phyloP scores from a whole-genome alignment of 30 jellyfish, hydroid and myxozoan genomes.

The Mastigias papua region DNA sequence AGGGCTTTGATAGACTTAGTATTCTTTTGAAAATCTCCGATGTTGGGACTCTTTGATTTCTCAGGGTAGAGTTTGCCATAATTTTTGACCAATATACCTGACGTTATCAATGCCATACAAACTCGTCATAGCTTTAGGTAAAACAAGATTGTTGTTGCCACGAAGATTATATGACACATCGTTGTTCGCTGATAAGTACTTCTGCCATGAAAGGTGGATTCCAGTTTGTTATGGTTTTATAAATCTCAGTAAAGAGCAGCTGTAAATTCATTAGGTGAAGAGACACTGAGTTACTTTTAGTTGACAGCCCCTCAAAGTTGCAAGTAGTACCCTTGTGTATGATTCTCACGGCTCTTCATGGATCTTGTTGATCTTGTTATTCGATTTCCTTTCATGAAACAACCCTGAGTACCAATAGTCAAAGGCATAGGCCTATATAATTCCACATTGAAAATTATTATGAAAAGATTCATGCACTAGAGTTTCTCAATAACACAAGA shows the following conservation, averaged over 20 bases:
- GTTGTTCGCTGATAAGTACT: constrained; percentile 8
- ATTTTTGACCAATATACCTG: constrained; percentile 33
- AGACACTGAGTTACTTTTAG: not conserved
- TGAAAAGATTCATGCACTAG: too few relatives aligned
- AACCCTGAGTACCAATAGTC: too few relatives aligned
- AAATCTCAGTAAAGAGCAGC: not conserved
- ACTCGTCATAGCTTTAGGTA: constrained; percentile 3
- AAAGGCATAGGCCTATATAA: too few relatives aligned
- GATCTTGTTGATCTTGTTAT: constrained; percentile 8
- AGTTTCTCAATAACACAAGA: too few relatives aligned
- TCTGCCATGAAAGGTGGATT: constrained; percentile 10
- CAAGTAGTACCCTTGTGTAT: not conserved
- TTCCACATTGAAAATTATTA: too few relatives aligned
- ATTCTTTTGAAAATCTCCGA: constrained; percentile 15
- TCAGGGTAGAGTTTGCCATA: constrained; percentile 7
- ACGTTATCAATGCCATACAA: constrained; percentile 11
- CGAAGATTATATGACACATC: constrained; percentile 5
- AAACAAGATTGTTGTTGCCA: constrained; percentile 10
- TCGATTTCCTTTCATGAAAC: constrained; percentile 5
- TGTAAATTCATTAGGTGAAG: not conserved
- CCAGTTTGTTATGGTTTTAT: not conserved
- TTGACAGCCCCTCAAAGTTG: not conserved
- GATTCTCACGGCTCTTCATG: constrained; percentile 6
- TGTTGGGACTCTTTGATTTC: constrained; percentile 7
- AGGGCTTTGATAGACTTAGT: not conserved